These are phyloP conservation scores for Erannis defoliaria DNA, from an alignment of 2,888 invertebrate genomes.

Conservation along the genomic window DNA sequence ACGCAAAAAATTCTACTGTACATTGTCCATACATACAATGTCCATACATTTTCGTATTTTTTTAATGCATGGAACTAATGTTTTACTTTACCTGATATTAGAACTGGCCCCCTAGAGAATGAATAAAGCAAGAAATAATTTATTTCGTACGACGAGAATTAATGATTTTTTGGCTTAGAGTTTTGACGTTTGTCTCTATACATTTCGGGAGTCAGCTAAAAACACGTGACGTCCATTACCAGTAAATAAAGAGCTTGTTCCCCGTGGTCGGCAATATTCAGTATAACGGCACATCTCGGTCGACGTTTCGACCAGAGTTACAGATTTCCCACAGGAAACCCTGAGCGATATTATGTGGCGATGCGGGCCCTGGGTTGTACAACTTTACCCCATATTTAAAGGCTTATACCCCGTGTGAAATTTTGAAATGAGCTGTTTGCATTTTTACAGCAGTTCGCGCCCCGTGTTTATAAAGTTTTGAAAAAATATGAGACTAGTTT, in stretches of 20 bases:
- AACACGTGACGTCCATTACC: not conserved
- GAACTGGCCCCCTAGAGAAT: too few species aligned
- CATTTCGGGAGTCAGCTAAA: too few species aligned
- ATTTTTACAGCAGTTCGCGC: not conserved
- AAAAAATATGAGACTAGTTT: not conserved
- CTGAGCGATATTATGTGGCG: not conserved
- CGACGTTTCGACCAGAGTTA: constrained; percentile 8
- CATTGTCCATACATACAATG: too few species aligned
- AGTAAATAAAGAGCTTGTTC: constrained; percentile 1
- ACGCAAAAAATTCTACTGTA: too few species aligned
- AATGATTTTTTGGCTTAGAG: too few species aligned
- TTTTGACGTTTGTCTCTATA: too few species aligned
- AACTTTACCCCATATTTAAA: not conserved
- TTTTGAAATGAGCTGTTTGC: not conserved
- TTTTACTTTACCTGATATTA: too few species aligned
- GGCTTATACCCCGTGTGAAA: not conserved
- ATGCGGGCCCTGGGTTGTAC: not conserved
- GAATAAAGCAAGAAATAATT: too few species aligned
- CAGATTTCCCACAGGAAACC: constrained; percentile 16
- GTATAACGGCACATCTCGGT: not conserved
- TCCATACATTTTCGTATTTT: too few species aligned
- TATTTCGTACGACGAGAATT: too few species aligned
- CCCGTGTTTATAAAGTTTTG: not conserved
- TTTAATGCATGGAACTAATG: too few species aligned
- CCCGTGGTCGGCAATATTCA: not conserved